Evolutionary conservation across 1,140 invertebrate genomes (phyloP).

Genomic region (Lucilia cuprina): DNA sequence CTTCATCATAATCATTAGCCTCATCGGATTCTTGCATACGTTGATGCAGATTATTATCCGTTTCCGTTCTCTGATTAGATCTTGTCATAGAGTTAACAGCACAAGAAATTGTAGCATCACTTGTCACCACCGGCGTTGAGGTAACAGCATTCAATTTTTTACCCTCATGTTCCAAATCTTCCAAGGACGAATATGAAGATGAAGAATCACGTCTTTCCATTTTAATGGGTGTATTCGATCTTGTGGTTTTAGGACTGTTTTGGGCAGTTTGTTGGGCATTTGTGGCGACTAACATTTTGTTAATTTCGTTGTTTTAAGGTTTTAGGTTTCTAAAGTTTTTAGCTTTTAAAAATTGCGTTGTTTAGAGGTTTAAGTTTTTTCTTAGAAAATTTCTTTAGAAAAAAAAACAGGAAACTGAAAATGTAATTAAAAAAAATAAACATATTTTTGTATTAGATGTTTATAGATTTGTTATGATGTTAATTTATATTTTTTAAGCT

Average conservation of each 20-base stretch:
- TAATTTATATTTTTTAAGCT: too few species aligned
- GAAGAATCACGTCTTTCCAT: constrained; percentile 57
- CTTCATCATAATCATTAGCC: constrained; percentile 39
- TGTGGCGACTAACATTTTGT: constrained; percentile 37
- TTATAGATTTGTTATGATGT: not conserved
- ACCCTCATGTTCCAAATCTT: constrained; percentile 57
- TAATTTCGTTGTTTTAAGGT: not conserved
- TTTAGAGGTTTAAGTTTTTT: too few species aligned
- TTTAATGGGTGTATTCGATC: constrained; percentile 32
- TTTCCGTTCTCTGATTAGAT: constrained; percentile 45
- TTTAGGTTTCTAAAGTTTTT: not conserved
- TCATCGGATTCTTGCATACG: constrained; percentile 39
- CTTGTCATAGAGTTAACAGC: not conserved
- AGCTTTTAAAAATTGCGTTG: not conserved
- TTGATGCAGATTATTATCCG: constrained; percentile 38
- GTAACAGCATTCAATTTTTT: constrained; percentile 57
- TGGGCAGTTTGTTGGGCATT: constrained; percentile 25
- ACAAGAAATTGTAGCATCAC: not conserved
- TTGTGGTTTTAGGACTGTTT: not conserved
- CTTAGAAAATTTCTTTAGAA: not conserved
- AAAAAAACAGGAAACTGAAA: not conserved
- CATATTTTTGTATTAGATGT: not conserved
- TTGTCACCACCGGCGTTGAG: constrained; percentile 49
- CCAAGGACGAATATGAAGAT: constrained; percentile 60
- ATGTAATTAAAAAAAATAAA: not conserved